Evolutionary conservation across 2,888 invertebrate species (phyloP).

Genomic region (Habrosyne pyritoides): DNA sequence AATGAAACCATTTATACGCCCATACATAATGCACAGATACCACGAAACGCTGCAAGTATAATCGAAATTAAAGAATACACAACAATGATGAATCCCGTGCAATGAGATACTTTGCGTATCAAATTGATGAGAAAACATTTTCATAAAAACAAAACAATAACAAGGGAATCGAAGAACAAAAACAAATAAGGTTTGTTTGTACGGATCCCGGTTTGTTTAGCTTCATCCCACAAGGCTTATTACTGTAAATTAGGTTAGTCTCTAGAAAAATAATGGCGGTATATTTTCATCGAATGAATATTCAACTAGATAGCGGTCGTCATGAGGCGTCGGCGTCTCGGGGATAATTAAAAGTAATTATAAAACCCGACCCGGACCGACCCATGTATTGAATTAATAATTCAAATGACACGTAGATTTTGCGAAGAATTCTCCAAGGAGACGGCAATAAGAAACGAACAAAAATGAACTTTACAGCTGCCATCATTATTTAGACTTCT

Average conservation of each 20-base stretch:
- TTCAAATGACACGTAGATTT: conserved; percentile 33
- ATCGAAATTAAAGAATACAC: not conserved
- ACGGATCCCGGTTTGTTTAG: conserved; percentile 44
- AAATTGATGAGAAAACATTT: not conserved
- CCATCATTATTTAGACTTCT: not conserved
- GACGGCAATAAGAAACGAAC: conserved; percentile 14
- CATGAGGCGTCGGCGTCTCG: conserved; percentile 32
- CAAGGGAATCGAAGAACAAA: conserved; percentile 39
- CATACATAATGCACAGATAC: not conserved
- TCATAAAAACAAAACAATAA: conserved; percentile 31
- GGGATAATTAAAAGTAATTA: conserved; percentile 73
- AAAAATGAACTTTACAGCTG: not conserved
- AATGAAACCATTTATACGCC: not conserved
- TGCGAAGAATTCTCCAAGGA: conserved; percentile 24
- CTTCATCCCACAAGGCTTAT: conserved; percentile 59
- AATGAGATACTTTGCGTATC: not conserved
- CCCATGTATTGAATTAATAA: conserved; percentile 51
- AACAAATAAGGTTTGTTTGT: conserved; percentile 52
- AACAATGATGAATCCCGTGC: not conserved
- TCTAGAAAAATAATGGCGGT: conserved; percentile 66
- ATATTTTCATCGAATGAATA: conserved; percentile 64
- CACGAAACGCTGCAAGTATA: not conserved
- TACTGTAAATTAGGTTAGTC: conserved; percentile 69
- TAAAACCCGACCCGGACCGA: conserved; percentile 42
- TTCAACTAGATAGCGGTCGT: conserved; percentile 54